Base-by-base conservation (phyloP, 2,888 invertebrate species). In the Diaphora mendica region DNA sequence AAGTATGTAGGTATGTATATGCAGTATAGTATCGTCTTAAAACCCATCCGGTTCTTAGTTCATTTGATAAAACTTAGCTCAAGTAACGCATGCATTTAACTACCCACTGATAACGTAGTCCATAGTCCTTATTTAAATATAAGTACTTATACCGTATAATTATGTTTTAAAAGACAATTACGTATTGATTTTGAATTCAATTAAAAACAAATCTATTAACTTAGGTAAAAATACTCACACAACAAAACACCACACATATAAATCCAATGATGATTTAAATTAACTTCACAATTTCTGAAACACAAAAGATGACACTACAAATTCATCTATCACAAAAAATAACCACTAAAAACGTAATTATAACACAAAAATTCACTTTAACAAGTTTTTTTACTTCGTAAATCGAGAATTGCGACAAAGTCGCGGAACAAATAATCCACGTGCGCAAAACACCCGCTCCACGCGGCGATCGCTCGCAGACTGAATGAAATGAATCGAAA, bases 291-390 rank as follows among this genome's bases (percentile, higher is more conserved):
- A 86, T 83, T 86, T 77, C 64, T 44, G 68, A 78, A 84, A 84
- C 87, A 82, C 81, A 82, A 83, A 79, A 79, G 74, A 55, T 77
- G 23, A 85, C 87, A 85, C 84, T 80, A 75, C 44, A 78, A 79
- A 79, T 77, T 71, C 81, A 79, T 80, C 79, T 82, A 88, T 88
- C 92, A 93, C 91, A 81, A 84, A 81, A 82, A 81, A 83, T 86
- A 80, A 82, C 83, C 91, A 92, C 91, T 85, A 74, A 88, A 85
- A 80, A 86, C 79, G 90, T 91, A 90, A 92, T 92, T 86, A 83
- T 90, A 74, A 77, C 87, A 90, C 88, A 81, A 79, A 90, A 87
- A 84, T 83, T 79, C 89, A 91, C 92, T 85, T 76, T 82, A 81
- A 79, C 73, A 82, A 90, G 91, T 92, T 92, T 91, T 84, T 81